Evolutionary conservation across 2,797 vertebrate species (phyloP).

Genomic region (Geotrypetes seraphini): DNA sequence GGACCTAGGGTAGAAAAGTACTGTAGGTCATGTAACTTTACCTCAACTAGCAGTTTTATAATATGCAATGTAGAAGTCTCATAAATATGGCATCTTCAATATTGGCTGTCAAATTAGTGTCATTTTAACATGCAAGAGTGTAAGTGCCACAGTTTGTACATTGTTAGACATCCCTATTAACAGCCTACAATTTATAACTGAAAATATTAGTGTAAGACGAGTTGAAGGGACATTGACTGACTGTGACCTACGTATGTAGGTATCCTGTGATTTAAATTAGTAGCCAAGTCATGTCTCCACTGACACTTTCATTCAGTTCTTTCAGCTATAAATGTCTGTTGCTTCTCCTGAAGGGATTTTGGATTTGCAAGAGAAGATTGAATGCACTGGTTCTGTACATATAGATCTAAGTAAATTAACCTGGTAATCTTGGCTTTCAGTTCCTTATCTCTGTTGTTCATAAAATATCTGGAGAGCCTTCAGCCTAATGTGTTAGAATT

Average conservation of each 20-base stretch:
- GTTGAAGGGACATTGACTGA: background rate
- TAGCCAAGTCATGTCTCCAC: background rate
- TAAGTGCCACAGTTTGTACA: background rate
- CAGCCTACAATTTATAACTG: background rate
- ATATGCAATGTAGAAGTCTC: too few relatives aligned
- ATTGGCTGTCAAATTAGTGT: too few relatives aligned
- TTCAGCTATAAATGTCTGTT: slow-evolving; percentile 1
- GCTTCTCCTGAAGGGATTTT: background rate
- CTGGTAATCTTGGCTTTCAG: background rate
- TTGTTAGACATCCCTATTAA: background rate
- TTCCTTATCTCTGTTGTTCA: background rate
- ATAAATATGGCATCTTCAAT: too few relatives aligned
- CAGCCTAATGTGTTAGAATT: background rate
- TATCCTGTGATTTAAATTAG: slow-evolving; percentile 2
- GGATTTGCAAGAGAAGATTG: background rate
- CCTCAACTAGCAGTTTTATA: too few relatives aligned
- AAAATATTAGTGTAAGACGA: background rate
- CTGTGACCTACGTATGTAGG: background rate
- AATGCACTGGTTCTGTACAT: background rate
- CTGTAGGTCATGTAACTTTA: too few relatives aligned
- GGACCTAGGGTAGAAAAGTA: too few relatives aligned
- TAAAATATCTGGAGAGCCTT: slow-evolving; percentile 1
- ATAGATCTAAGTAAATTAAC: background rate
- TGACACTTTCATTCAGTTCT: background rate
- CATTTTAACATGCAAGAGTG: background rate